These are phyloP conservation scores for Tachypleus tridentatus DNA, from an alignment of 1,140 invertebrate species.

Conservation along the genomic window DNA sequence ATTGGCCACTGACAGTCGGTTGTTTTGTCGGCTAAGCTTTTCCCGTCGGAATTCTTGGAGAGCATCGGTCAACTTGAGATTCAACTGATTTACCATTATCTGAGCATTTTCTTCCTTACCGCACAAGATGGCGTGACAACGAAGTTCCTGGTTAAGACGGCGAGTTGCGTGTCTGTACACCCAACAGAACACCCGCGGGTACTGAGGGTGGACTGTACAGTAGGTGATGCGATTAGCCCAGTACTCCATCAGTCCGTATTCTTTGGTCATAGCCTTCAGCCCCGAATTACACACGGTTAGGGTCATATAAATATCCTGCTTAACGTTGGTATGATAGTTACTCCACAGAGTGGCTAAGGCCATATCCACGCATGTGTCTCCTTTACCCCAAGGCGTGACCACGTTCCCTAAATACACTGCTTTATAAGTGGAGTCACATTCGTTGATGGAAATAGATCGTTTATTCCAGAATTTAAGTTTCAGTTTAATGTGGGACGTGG, in stretches of 20 bases:
- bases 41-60: conserved; percentile 88
- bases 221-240: conserved; percentile 90
- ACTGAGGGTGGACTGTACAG: conserved; percentile 72
- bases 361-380: conserved; percentile 61
- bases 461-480: conserved; percentile 21
- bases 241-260: conserved; percentile 94
- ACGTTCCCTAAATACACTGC: conserved; percentile 94
- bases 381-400: conserved; percentile 94
- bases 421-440: conserved; percentile 81
- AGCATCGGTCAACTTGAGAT: conserved; percentile 59
- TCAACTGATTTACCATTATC: conserved; percentile 55
- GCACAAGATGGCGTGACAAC: conserved; percentile 95
- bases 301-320: conserved; percentile 87
- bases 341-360: conserved; percentile 88
- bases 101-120: conserved; percentile 61
- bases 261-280: conserved; percentile 86
- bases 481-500: not conserved
- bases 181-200: conserved; percentile 79
- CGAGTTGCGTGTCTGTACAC: conserved; percentile 81
- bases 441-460: conserved; percentile 51
- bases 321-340: conserved; percentile 59
- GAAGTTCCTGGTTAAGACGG: conserved; percentile 85
- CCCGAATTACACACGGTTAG: conserved; percentile 46
- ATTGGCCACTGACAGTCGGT: conserved; percentile 67
- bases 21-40: conserved; percentile 85